phyloP scores from a whole-genome alignment of 2,113 vertebrate genomes.

The Hydrochoerus hydrochaeris region DNA sequence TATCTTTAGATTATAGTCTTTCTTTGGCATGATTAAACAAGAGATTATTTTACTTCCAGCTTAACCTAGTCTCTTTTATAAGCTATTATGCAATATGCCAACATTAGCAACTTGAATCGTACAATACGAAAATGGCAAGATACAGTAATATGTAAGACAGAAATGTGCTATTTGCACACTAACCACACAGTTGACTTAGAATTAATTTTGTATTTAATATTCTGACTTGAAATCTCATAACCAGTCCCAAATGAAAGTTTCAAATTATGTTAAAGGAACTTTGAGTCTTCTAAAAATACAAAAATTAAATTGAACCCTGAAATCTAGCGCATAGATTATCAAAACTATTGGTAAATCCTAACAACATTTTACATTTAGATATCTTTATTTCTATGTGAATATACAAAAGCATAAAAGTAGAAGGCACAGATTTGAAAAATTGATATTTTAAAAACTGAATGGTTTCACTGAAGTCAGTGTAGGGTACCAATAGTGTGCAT shows the following conservation, averaged over 20 bases:
- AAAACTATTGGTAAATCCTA: background rate
- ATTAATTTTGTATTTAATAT: constrained; percentile 4
- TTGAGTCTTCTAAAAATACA: background rate
- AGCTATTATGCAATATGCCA: background rate
- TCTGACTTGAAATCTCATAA: background rate
- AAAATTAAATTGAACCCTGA: background rate
- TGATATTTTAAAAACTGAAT: background rate
- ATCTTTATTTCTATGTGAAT: background rate
- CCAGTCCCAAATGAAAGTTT: background rate
- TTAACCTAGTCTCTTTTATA: constrained; percentile 37
- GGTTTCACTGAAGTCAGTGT: background rate
- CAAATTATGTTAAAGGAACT: background rate
- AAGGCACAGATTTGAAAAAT: background rate
- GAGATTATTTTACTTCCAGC: background rate
- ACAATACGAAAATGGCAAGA: background rate
- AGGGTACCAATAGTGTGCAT: background rate
- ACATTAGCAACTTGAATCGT: background rate
- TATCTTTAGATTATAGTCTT: background rate
- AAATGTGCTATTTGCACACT: background rate
- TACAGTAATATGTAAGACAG: background rate
- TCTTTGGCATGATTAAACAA: background rate
- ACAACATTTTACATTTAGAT: background rate
- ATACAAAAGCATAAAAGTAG: background rate
- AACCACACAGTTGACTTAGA: background rate
- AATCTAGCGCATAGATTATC: background rate